phyloP scores from a whole-genome alignment of 1,140 invertebrate species.

The Drosophila virilis region DNA sequence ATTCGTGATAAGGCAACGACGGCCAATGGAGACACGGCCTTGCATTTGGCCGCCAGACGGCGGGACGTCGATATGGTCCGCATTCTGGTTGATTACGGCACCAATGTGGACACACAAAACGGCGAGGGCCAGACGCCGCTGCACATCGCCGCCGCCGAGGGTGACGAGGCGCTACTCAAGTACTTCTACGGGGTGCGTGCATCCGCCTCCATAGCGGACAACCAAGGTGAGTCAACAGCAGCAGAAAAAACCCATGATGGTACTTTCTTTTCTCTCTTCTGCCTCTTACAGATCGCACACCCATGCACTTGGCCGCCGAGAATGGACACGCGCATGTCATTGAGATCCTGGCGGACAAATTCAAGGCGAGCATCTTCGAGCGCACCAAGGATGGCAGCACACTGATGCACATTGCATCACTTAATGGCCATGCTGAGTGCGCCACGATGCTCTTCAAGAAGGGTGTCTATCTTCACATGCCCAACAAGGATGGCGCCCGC shows the following conservation, averaged over 20 bases:
- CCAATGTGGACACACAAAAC: conserved; percentile 95
- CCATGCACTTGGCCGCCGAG: conserved; percentile 98
- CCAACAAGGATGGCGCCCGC: conserved; percentile 97
- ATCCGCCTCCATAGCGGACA: conserved; percentile 96
- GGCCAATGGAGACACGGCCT: conserved; percentile 92
- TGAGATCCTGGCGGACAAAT: conserved; percentile 98
- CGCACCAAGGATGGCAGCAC: conserved; percentile 98
- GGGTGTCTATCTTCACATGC: conserved; percentile 99
- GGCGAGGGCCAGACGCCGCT: conserved; percentile 96
- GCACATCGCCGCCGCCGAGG: conserved; percentile 97
- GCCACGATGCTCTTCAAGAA: conserved; percentile 99
- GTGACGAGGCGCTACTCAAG: conserved; percentile 96
- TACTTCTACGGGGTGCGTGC: conserved; percentile 97
- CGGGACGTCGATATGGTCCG: conserved; percentile 96
- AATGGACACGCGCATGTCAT: conserved; percentile 97
- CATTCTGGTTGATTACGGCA: conserved; percentile 96
- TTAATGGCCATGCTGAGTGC: conserved; percentile 98
- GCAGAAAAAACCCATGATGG: not conserved
- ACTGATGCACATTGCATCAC: conserved; percentile 98
- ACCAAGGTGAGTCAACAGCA: conserved; percentile 87
- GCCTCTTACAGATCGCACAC: conserved; percentile 91
- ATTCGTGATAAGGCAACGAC: conserved; percentile 86
- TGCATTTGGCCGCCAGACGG: conserved; percentile 95
- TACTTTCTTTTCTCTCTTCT: not conserved
- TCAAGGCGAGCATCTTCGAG: conserved; percentile 97